phyloP scores from a whole-genome alignment of 2,888 invertebrate species.

The Lasioglossum lativentre region DNA sequence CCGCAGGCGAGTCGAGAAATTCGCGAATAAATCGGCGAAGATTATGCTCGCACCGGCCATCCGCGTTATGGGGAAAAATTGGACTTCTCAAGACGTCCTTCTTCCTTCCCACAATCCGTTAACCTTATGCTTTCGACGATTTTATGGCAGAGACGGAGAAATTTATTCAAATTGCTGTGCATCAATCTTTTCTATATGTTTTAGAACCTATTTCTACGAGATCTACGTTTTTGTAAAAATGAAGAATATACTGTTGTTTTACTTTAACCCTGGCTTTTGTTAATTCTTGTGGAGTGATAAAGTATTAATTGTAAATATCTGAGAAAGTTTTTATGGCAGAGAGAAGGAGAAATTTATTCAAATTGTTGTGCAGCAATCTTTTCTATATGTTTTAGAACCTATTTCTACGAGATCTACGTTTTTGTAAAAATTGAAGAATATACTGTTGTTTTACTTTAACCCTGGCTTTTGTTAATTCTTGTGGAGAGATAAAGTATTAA shows the following conservation, averaged over 20 bases:
- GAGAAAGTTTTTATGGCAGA: background rate
- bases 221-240: background rate
- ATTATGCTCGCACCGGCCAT: constrained; percentile 30
- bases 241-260: background rate
- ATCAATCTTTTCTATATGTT: background rate
- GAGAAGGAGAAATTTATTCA: no score
- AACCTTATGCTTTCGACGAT: background rate
- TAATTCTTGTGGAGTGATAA: background rate
- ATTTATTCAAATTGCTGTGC: background rate
- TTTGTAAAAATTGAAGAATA: background rate
- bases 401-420: no score
- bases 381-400: no score
- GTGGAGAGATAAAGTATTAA: background rate
- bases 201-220: no score
- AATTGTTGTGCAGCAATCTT: no score
- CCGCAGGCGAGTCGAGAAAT: constrained; percentile 13
- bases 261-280: background rate
- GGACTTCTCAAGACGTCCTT: no score
- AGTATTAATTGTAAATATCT: background rate
- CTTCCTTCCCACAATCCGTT: background rate
- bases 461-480: background rate
- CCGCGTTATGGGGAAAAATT: constrained; percentile 9
- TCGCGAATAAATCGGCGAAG: constrained; percentile 45
- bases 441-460: background rate
- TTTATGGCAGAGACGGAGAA: background rate